phyloP scores from a whole-genome alignment of 2,888 invertebrate species.

The Agrotis puta region DNA sequence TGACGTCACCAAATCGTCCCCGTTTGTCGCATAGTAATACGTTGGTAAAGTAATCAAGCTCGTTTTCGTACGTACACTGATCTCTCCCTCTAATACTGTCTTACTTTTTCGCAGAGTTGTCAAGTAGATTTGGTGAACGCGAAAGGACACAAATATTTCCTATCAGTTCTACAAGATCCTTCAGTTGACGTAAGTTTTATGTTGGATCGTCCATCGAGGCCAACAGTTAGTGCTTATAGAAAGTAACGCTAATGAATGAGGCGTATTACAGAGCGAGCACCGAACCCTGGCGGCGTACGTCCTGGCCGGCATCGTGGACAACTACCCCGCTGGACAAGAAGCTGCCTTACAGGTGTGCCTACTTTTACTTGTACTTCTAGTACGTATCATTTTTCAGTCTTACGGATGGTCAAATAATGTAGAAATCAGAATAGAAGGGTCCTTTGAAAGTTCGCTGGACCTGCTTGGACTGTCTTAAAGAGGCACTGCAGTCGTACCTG shows the following conservation, averaged over 20 bases:
- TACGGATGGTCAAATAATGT: no score
- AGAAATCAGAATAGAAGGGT: no score
- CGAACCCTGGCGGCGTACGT: conserved; percentile 99
- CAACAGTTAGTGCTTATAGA: no score
- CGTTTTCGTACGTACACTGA: no score
- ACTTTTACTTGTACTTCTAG: background rate
- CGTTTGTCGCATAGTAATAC: no score
- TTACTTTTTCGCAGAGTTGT: conserved; percentile 93
- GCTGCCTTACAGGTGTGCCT: conserved; percentile 92
- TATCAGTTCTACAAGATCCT: conserved; percentile 97
- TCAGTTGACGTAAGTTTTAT: conserved; percentile 93
- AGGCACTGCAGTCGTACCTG: no score
- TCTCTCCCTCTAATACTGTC: background rate
- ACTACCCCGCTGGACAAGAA: conserved; percentile 97
- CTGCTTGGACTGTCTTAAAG: no score
- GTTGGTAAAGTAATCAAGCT: no score
- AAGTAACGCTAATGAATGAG: background rate
- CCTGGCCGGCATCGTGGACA: conserved; percentile 97
- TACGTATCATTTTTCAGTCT: no score
- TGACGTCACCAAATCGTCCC: no score
- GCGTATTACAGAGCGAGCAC: conserved; percentile 92
- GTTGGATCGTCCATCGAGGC: no score
- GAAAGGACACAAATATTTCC: conserved; percentile 98
- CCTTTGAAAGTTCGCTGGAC: no score
- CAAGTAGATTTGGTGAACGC: conserved; percentile 98